These are phyloP conservation scores for Rugalucina vietnamica DNA, from an alignment of 2,888 invertebrate species.

Conservation along the genomic window DNA sequence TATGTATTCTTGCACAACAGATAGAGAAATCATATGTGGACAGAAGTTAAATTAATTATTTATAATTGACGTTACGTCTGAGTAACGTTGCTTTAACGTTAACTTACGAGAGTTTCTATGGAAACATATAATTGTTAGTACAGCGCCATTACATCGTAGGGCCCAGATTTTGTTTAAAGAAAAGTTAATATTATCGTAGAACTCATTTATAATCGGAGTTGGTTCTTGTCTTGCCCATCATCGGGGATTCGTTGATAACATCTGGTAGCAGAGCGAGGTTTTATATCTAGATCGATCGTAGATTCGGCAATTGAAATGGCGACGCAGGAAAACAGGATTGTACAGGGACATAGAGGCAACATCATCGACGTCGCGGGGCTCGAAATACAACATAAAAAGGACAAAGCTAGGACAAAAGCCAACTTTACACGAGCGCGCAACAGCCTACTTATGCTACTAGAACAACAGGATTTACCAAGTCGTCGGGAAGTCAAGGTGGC, in stretches of 20 bases:
- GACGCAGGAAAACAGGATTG: background rate
- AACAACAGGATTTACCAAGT: constrained; percentile 6
- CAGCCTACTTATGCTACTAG: background rate
- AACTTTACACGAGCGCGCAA: background rate
- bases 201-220: constrained; percentile 1
- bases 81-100: too few species aligned
- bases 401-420: constrained; percentile 1
- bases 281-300: background rate
- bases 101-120: too few species aligned
- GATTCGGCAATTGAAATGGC: background rate
- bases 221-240: background rate
- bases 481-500: background rate
- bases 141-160: too few species aligned
- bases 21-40: too few species aligned
- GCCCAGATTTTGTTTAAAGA: too few species aligned
- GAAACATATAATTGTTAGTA: too few species aligned
- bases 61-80: too few species aligned
- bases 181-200: too few species aligned
- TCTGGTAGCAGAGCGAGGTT: constrained; percentile 21
- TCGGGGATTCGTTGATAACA: background rate
- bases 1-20: too few species aligned
- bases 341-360: too few species aligned
- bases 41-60: too few species aligned
- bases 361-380: background rate
- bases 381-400: background rate